These are phyloP conservation scores for Pseudochirops cupreus DNA, from an alignment of 2,797 vertebrate genomes.

Conservation along the genomic window DNA sequence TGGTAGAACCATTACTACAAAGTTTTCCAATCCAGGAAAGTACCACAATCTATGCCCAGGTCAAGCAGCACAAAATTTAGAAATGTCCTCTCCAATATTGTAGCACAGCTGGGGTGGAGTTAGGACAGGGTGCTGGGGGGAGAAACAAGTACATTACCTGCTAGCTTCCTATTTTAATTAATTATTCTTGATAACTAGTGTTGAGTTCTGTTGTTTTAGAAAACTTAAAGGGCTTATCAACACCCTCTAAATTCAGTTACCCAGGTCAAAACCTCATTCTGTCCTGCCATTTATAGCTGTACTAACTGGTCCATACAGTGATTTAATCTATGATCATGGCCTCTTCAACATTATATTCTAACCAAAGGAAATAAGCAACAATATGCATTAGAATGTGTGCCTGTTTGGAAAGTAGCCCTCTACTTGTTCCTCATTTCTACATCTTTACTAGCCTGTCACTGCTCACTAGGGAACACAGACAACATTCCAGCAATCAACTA, in stretches of 20 bases:
- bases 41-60: neutral
- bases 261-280: neutral
- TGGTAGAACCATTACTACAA: neutral
- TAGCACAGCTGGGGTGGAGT: neutral
- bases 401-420: neutral
- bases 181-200: neutral
- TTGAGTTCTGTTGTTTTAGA: neutral
- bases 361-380: neutral
- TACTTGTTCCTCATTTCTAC: neutral
- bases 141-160: neutral
- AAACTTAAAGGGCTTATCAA: neutral
- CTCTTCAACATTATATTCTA: neutral
- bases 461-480: neutral
- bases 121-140: too few species aligned
- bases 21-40: neutral
- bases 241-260: neutral
- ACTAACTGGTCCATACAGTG: neutral
- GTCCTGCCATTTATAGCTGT: neutral
- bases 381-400: neutral
- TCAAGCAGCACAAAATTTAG: neutral
- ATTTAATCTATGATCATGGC: neutral
- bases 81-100: neutral
- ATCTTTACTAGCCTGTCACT: neutral
- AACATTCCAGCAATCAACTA: neutral
- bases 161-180: neutral